Evolutionary conservation across 1,140 invertebrate species (phyloP).

Genomic region (Melitaea cinxia): DNA sequence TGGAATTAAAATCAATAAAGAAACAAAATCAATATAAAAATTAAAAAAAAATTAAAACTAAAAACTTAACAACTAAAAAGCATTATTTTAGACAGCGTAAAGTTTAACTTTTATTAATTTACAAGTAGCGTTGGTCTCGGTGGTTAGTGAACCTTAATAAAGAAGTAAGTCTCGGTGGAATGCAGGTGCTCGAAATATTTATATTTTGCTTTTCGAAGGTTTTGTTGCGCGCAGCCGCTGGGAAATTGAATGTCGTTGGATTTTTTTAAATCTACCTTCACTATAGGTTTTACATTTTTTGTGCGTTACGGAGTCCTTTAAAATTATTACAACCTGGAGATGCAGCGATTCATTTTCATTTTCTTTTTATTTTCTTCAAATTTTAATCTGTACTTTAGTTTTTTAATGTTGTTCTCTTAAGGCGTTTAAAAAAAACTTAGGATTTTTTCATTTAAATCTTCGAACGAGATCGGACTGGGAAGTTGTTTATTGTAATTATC

Average conservation of each 20-base stretch:
- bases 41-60: no score
- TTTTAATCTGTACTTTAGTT: not conserved
- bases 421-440: not conserved
- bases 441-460: not conserved
- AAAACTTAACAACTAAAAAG: no score
- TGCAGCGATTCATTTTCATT: not conserved
- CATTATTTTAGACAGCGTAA: no score
- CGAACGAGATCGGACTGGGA: not conserved
- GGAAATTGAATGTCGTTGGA: slow-evolving; percentile 28
- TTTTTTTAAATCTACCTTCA: slow-evolving; percentile 10
- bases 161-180: slow-evolving; percentile 23
- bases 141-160: slow-evolving; percentile 27
- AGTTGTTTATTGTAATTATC: not conserved
- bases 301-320: not conserved
- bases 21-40: no score
- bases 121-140: no score
- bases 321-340: not conserved
- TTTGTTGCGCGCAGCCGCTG: slow-evolving; percentile 29
- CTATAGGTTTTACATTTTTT: slow-evolving; percentile 1
- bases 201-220: slow-evolving; percentile 31
- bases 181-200: slow-evolving; percentile 34
- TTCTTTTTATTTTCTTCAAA: not conserved
- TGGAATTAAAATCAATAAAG: no score
- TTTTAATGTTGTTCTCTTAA: not conserved
- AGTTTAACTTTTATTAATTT: no score